Evolutionary conservation across 2,888 invertebrate genomes (phyloP).

Genomic region (Cryptocheilus praepositus): DNA sequence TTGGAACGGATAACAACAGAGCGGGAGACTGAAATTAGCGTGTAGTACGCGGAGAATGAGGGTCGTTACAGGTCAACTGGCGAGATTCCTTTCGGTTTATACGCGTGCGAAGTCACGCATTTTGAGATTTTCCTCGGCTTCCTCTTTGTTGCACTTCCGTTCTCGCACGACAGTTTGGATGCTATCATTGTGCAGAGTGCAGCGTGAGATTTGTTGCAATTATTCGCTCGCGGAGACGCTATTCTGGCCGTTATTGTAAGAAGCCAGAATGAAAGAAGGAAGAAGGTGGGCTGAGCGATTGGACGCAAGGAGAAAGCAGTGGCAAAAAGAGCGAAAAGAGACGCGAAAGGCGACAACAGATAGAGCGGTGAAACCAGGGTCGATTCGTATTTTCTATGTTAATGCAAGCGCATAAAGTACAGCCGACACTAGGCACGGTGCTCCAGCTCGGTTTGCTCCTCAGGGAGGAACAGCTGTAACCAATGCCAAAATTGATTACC

Average conservation of each 20-base stretch:
- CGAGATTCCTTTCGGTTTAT: neutral
- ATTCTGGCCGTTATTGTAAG: constrained; percentile 49
- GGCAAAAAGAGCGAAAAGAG: constrained; percentile 14
- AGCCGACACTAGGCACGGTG: constrained; percentile 51
- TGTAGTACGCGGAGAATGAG: neutral
- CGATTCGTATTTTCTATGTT: constrained; percentile 68
- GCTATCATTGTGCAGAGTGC: too few species aligned
- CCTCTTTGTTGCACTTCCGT: neutral
- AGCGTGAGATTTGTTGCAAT: constrained; percentile 49
- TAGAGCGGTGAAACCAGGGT: constrained; percentile 12
- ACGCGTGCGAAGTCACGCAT: neutral
- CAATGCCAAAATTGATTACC: constrained; percentile 54
- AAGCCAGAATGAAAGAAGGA: neutral
- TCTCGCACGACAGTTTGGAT: too few species aligned
- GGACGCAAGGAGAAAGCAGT: neutral
- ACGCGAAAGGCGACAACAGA: neutral
- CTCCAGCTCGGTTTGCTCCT: constrained; percentile 27
- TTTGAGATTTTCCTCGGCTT: too few species aligned
- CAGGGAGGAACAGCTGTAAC: constrained; percentile 62
- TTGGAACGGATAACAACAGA: too few species aligned
- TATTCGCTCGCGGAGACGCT: constrained; percentile 47
- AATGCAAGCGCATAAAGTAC: constrained; percentile 65
- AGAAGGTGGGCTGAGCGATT: neutral
- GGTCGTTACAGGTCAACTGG: neutral
- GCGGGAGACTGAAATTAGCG: too few species aligned